Base-by-base conservation (phyloP, 2,888 invertebrate genomes). In the Clusia tigrina region DNA sequence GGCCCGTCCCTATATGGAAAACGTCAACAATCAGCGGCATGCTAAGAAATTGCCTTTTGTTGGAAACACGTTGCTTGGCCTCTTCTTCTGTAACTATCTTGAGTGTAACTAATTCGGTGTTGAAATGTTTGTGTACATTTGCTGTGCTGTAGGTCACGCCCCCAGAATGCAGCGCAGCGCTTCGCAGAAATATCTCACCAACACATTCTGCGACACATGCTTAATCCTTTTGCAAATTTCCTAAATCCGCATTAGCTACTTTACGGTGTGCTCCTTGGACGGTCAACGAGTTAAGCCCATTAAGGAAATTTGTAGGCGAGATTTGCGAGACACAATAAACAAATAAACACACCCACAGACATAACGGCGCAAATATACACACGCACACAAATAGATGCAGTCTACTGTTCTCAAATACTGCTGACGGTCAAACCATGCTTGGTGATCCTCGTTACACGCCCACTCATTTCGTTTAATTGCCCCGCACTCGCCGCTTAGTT, bases 261-360 rank as follows among this genome's bases (percentile, higher is more conserved):
- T 42, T 17, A 42, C 42, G 6, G 15, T 42, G 42, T 42, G 12
- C 42, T 10, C 6, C 15, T 42, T 17, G 3, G n/a, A 10, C 42
- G 6, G n/a, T 17, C 15, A 42, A n/a, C 42, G 42, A 42, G 42
- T 15, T 42, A 54, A 25, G 25, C n/a, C 54, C 32, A 54, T 54
- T 54, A 54, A 54, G 26, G n/a, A 54, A 54, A 54, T 54, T 54
- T 25, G 54, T 54, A 54, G 54, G 54, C 54, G 54, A 23, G 32
- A 24, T 54, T 18, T 2, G 17, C 25, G 5, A 48, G 3, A 48
- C 54, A 25, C 54, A 54, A 54, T 26, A 62, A 62, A 62, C 54
- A 60, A 60, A 56, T 24, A 61, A 60, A 46, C 48, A 54, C 54
- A 54, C 52, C 6, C 32, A 32, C 6, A 32, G 12, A 32, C n/a